Conservation (phyloP, 2,888 invertebrate genomes). For the Synanthedon andrenaeformis region DNA sequence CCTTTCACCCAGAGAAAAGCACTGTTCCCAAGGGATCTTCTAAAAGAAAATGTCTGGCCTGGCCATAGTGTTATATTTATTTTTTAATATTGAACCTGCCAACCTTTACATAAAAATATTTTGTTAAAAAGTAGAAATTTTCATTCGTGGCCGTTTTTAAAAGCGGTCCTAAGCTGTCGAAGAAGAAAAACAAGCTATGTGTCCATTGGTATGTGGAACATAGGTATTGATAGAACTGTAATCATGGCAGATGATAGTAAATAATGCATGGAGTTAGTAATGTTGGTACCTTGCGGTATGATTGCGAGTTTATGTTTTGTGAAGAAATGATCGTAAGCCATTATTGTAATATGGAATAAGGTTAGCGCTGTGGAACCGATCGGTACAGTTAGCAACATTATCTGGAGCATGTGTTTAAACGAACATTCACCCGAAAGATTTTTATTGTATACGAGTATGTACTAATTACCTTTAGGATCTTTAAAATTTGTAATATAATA, state of each 20-base stretch:
- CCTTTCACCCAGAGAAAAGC: no score
- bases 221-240: background rate
- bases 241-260: background rate
- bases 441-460: conserved; percentile 1
- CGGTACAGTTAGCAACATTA: conserved; percentile 40
- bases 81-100: no score
- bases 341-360: conserved; percentile 63
- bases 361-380: conserved; percentile 47
- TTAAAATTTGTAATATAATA: no score
- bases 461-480: no score
- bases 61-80: no score
- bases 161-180: no score
- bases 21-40: no score
- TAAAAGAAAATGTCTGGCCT: no score
- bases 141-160: no score
- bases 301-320: conserved; percentile 8
- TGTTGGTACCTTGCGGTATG: background rate
- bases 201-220: background rate
- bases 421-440: conserved; percentile 3
- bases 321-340: conserved; percentile 52
- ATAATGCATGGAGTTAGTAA: background rate
- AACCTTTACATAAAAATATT: no score
- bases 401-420: conserved; percentile 3
- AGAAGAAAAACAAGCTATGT: no score
- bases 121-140: no score